Evolutionary conservation across 2,797 vertebrate species (phyloP).

Genomic region (Sebastes trivittatus): DNA sequence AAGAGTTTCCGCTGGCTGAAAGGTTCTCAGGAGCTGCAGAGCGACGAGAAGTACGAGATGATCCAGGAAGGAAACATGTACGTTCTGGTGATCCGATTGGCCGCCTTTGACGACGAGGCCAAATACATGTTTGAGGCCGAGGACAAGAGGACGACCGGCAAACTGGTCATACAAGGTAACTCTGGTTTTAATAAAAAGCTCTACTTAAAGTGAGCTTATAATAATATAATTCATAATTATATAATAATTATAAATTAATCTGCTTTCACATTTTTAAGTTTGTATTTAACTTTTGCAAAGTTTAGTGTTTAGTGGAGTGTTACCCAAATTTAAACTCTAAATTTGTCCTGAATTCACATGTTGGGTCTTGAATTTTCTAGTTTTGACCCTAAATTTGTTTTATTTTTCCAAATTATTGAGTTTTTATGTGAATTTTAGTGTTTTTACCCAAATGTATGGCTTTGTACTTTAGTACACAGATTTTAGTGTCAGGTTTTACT

Average conservation of each 20-base stretch:
- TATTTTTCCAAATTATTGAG: background rate
- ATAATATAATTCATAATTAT: no score
- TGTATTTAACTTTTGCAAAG: background rate
- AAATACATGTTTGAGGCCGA: slow-evolving; percentile 98
- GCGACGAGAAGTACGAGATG: slow-evolving; percentile 88
- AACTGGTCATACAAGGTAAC: slow-evolving; percentile 90
- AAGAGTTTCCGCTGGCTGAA: slow-evolving; percentile 95
- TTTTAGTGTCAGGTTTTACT: background rate
- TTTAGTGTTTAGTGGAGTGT: background rate
- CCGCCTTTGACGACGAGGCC: slow-evolving; percentile 94
- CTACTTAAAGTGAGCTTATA: background rate
- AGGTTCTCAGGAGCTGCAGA: slow-evolving; percentile 90
- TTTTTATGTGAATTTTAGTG: background rate
- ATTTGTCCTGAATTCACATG: background rate
- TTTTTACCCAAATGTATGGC: background rate
- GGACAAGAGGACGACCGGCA: slow-evolving; percentile 91
- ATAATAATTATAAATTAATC: background rate
- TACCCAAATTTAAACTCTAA: background rate
- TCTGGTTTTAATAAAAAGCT: fast-evolving
- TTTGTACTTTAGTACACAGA: background rate
- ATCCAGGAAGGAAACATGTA: slow-evolving; percentile 87
- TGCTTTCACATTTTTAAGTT: background rate
- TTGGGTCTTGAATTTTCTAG: background rate
- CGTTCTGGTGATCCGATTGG: slow-evolving; percentile 86
- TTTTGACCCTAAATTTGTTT: background rate